Percentiles rank a stretch among this genome's conserved stretches.
Evolutionary conservation across 2,888 invertebrate species (phyloP).

Genomic region (Drosophila gaucha): DNA sequence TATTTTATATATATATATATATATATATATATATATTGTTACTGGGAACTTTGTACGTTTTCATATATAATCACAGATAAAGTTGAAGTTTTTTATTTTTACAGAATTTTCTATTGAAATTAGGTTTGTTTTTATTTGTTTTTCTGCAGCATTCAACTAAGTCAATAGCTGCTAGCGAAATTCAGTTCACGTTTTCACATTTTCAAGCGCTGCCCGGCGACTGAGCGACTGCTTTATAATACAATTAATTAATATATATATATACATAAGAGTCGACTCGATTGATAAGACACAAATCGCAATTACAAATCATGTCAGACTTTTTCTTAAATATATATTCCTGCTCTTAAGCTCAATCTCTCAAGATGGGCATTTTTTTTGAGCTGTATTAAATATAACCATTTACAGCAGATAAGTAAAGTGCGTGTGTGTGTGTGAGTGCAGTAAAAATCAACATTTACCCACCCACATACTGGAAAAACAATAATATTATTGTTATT

Average conservation of each 20-base stretch:
- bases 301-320: conserved; percentile 52
- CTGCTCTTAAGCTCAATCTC: conserved; percentile 13
- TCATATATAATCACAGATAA: conserved; percentile 65
- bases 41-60: conserved; percentile 24
- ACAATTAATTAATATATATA: neutral
- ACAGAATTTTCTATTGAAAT: conserved; percentile 11
- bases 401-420: conserved; percentile 56
- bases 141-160: conserved; percentile 40
- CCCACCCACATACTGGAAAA: conserved; percentile 58
- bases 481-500: conserved; percentile 70
- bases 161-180: conserved; percentile 41
- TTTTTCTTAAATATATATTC: conserved; percentile 35
- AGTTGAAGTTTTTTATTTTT: conserved; percentile 21
- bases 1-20: conserved; percentile 7
- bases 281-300: conserved; percentile 56
- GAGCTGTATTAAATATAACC: conserved; percentile 39
- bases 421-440: conserved; percentile 8
- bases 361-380: conserved; percentile 44
- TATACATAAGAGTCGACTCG: neutral
- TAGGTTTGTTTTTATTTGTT: neutral
- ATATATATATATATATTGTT: neutral
- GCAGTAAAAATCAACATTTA: conserved; percentile 55
- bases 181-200: conserved; percentile 73
- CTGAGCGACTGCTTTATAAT: conserved; percentile 40
- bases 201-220: conserved; percentile 74